phyloP scores from a whole-genome alignment of 2,888 invertebrate genomes.

The Amaurobius ferox region DNA sequence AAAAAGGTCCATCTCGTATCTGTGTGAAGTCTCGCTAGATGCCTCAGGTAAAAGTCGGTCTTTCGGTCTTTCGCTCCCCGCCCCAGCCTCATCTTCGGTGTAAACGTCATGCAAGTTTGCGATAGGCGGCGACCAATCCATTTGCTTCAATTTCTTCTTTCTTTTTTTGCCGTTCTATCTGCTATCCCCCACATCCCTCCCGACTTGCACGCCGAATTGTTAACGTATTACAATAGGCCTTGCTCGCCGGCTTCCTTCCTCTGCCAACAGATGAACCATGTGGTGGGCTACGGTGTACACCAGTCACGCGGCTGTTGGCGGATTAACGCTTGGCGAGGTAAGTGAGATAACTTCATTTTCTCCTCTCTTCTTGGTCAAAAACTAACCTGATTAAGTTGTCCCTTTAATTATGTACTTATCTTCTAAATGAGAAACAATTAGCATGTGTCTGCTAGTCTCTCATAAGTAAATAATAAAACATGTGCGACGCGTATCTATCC shows the following conservation, averaged over 20 bases:
- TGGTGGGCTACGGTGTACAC: conserved; percentile 16
- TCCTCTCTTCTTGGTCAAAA: no score
- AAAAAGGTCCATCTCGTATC: no score
- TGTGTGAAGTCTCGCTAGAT: neutral
- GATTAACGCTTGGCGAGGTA: conserved; percentile 4
- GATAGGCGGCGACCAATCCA: conserved; percentile 33
- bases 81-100: neutral
- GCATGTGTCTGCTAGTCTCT: no score
- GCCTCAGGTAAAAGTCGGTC: neutral
- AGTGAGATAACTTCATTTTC: neutral
- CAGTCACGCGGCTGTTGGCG: conserved; percentile 1
- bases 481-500: no score
- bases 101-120: conserved; percentile 25
- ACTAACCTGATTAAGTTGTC: no score
- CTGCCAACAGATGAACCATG: conserved; percentile 26
- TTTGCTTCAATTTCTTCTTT: conserved; percentile 16
- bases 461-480: no score
- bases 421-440: no score
- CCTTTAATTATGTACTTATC: no score
- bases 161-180: neutral
- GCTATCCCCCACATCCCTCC: neutral
- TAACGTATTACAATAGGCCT: conserved; percentile 27
- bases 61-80: neutral
- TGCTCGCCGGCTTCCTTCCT: neutral
- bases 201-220: conserved; percentile 17